These are phyloP conservation scores for Andrena fulva DNA, from an alignment of 2,888 invertebrate species.

Conservation along the genomic window DNA sequence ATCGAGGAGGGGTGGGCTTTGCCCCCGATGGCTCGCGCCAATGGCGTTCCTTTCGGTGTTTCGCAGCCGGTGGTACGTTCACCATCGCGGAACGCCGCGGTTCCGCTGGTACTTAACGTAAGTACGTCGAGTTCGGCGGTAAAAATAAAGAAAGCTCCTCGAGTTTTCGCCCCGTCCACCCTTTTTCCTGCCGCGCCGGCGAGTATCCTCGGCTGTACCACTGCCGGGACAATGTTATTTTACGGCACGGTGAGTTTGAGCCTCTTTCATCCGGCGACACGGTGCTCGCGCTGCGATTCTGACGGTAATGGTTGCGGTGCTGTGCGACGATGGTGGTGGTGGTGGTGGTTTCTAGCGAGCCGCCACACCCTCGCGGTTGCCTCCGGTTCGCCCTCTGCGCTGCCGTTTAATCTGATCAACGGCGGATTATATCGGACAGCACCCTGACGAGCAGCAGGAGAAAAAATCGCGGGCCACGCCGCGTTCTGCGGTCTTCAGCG, in stretches of 20 bases:
- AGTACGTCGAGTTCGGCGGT: slow-evolving; percentile 74
- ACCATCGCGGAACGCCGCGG: slow-evolving; percentile 47
- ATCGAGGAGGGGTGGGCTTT: background rate
- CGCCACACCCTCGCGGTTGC: slow-evolving; percentile 68
- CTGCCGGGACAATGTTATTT: slow-evolving; percentile 83
- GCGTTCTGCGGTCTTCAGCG: slow-evolving; percentile 30
- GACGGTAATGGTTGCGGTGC: slow-evolving; percentile 61
- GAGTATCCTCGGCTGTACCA: slow-evolving; percentile 53
- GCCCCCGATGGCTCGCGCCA: slow-evolving; percentile 38
- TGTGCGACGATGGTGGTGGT: slow-evolving; percentile 43
- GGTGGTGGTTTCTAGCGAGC: slow-evolving; percentile 59
- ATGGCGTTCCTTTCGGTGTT: slow-evolving; percentile 48
- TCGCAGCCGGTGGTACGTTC: slow-evolving; percentile 43
- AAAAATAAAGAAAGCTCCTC: slow-evolving; percentile 75
- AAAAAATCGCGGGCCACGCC: slow-evolving; percentile 54
- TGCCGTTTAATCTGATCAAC: slow-evolving; percentile 84
- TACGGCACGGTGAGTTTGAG: slow-evolving; percentile 84
- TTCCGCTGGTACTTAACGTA: slow-evolving; percentile 78
- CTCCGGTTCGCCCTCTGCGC: slow-evolving; percentile 71
- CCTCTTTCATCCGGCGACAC: slow-evolving; percentile 84
- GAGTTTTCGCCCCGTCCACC: slow-evolving; percentile 62
- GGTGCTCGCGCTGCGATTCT: slow-evolving; percentile 69
- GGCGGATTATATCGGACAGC: slow-evolving; percentile 83
- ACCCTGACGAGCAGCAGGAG: slow-evolving; percentile 66
- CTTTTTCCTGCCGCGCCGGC: slow-evolving; percentile 27